Evolutionary conservation across 2,113 vertebrate species (phyloP).

Genomic region (Delphinapterus leucas): DNA sequence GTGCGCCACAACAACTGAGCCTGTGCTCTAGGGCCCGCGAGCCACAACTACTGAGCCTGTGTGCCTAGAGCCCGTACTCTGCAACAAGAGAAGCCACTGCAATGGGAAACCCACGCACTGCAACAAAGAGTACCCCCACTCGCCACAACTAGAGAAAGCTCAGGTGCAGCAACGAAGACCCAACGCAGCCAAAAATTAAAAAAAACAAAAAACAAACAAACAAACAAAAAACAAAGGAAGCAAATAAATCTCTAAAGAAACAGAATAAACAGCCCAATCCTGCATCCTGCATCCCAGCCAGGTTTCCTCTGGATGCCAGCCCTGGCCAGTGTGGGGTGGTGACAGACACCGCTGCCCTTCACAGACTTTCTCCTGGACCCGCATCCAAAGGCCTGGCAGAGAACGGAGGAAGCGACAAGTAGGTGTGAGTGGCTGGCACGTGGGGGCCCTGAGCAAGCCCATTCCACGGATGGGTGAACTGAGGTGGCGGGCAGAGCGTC

Average conservation of each 20-base stretch:
- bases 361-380: neutral
- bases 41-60: too few species aligned
- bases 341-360: neutral
- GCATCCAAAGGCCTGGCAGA: neutral
- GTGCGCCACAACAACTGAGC: too few species aligned
- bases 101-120: too few species aligned
- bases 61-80: too few species aligned
- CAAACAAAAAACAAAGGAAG: too few species aligned
- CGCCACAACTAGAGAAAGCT: too few species aligned
- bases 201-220: too few species aligned
- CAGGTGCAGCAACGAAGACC: neutral
- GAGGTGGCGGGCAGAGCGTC: neutral
- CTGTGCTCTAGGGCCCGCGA: too few species aligned
- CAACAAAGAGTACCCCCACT: too few species aligned
- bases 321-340: neutral
- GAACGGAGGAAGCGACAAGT: neutral
- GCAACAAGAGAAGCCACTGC: too few species aligned
- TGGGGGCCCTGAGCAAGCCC: neutral
- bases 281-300: neutral
- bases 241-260: too few species aligned
- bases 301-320: neutral
- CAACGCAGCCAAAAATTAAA: neutral
- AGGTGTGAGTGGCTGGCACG: neutral
- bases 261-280: neutral
- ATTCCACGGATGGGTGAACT: accelerated